Evolutionary conservation across 2,797 vertebrate genomes (phyloP), one percentile per base, ranked within the genome.

Genomic region (Prunella strophiata): DNA sequence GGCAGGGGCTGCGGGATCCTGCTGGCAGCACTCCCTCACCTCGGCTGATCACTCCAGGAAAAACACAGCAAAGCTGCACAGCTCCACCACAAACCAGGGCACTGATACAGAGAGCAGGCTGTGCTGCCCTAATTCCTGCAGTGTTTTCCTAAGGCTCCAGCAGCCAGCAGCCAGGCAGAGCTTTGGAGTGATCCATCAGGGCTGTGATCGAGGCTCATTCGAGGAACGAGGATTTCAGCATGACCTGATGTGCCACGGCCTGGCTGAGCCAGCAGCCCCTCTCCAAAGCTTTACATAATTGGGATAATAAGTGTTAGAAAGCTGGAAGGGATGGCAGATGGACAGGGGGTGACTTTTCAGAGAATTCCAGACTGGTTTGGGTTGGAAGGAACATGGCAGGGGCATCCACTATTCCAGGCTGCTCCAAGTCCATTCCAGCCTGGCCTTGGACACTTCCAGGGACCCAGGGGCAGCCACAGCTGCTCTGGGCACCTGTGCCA

Each of bases 271-370:
- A 62, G 66, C 81, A 72, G 73, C 43, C 50, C 81, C 84, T 79
- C 80, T 85, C 40, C 72, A 71, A 42, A 82, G 68, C 65, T 94
- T 91, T 11, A 13, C 36, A 26, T 72, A 92, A 89, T 36, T 70
- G 82, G 85, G 89, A 85, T 92, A 93, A 95, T 12, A 52, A 67
- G 70, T 75, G 73, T 58, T 66, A 62, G 73, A 90, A 89, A 85
- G 87, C 89, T 70, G 62, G 62, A 29, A 51, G 43, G 6, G 55
- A 76, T 14, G 61, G 78, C 74, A 85, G 73, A 15, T 30, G 22
- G 8, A 52, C 20, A 8, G 21, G 17, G 20, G 6, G 17, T 2
- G 19, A 15, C 12, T 82, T 51, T 14, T 45, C 38, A n/a, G 3
- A 30, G 47, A 72, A 84, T 66, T 18, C 22, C 59, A 66, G 9